Evolutionary conservation across 2,888 invertebrate species (phyloP).

Genomic region (Nemoura dubitans): DNA sequence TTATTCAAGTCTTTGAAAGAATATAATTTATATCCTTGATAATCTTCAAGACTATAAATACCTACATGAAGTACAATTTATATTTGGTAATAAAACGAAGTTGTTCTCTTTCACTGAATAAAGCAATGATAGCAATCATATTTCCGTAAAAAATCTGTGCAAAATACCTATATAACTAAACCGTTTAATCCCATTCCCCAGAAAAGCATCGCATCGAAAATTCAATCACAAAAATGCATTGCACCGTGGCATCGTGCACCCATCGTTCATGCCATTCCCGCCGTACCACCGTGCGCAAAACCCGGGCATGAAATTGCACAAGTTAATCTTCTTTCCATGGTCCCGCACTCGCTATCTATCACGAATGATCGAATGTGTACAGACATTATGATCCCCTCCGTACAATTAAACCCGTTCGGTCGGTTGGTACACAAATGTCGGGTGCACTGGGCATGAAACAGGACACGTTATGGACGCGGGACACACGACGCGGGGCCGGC

Average conservation of each 20-base stretch:
- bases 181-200: no score
- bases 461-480: conserved; percentile 9
- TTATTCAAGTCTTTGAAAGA: no score
- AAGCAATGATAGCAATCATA: no score
- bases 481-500: neutral
- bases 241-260: neutral
- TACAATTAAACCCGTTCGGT: neutral
- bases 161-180: no score
- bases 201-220: neutral
- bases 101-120: no score
- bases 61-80: no score
- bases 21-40: no score
- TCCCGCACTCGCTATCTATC: neutral
- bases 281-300: neutral
- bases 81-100: no score
- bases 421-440: neutral
- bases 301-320: conserved; percentile 4
- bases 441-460: neutral
- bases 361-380: neutral
- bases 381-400: conserved; percentile 1
- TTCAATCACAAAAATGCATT: neutral
- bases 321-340: conserved; percentile 7
- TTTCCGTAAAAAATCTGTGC: no score
- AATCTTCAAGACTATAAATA: no score
- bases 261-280: neutral